These are phyloP conservation scores for Lathronympha strigana DNA, from an alignment of 2,888 invertebrate species.

Conservation along the genomic window DNA sequence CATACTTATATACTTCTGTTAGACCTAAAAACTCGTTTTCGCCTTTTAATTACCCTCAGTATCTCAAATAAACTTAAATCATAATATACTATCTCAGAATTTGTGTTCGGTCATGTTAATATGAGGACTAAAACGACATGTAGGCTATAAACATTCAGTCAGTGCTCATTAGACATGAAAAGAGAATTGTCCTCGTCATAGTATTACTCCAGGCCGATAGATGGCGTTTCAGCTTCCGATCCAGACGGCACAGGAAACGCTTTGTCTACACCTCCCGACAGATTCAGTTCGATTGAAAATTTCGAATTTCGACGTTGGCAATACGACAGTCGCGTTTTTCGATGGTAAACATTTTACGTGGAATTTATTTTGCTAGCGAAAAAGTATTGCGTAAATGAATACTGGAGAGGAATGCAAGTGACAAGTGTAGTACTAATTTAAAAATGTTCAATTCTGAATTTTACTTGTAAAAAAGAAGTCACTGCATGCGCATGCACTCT, in stretches of 20 bases:
- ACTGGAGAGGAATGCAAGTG: too few species aligned
- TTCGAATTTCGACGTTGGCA: conserved; percentile 35
- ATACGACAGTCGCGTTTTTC: conserved; percentile 4
- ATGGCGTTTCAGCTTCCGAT: conserved; percentile 40
- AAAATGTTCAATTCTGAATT: too few species aligned
- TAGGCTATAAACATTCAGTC: conserved; percentile 8
- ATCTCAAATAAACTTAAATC: too few species aligned
- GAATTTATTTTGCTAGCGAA: neutral
- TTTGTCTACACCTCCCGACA: conserved; percentile 40
- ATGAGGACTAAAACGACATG: conserved; percentile 4
- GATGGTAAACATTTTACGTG: neutral
- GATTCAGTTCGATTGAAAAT: conserved; percentile 40
- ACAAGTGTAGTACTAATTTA: too few species aligned
- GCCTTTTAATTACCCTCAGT: too few species aligned
- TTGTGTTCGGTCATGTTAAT: neutral
- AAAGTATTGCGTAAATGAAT: neutral
- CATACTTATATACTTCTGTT: too few species aligned
- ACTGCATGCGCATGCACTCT: too few species aligned
- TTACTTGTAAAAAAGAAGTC: too few species aligned
- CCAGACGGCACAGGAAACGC: conserved; percentile 41
- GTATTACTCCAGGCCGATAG: conserved; percentile 32
- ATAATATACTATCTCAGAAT: too few species aligned
- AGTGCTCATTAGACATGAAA: conserved; percentile 32
- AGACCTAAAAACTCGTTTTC: too few species aligned
- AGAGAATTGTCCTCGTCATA: conserved; percentile 34